Conservation (phyloP, 1,140 invertebrate genomes). For the Adelges cooleyi region DNA sequence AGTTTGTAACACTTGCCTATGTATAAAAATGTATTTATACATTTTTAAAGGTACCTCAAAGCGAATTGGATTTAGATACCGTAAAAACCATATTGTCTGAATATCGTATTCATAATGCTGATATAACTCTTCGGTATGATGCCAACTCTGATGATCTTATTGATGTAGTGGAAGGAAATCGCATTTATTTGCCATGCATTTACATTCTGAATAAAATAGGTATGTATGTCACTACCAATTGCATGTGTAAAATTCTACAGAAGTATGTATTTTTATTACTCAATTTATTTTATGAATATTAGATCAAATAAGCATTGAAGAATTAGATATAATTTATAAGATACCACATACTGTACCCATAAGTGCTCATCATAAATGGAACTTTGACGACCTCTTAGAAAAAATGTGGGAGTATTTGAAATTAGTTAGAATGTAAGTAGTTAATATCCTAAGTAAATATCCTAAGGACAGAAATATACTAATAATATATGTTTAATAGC, state of each 20-base stretch:
- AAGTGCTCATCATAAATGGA: constrained; percentile 99
- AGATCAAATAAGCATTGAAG: constrained; percentile 91
- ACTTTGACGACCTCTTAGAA: constrained; percentile 97
- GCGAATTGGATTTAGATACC: constrained; percentile 87
- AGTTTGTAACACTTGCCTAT: too few relatives aligned
- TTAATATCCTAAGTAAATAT: too few relatives aligned
- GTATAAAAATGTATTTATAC: too few relatives aligned
- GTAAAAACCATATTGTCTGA: constrained; percentile 95
- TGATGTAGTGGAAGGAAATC: constrained; percentile 97
- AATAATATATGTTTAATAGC: constrained; percentile 42
- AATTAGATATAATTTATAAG: constrained; percentile 97
- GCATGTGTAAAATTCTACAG: not conserved
- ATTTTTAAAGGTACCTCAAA: constrained; percentile 63
- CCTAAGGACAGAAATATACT: too few relatives aligned
- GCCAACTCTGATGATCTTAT: constrained; percentile 96
- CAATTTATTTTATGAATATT: constrained; percentile 30
- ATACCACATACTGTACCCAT: constrained; percentile 99
- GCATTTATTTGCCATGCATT: constrained; percentile 96
- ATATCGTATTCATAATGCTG: constrained; percentile 98
- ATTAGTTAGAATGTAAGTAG: constrained; percentile 80
- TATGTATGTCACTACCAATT: constrained; percentile 36
- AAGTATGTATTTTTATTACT: not conserved
- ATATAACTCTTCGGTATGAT: constrained; percentile 87
- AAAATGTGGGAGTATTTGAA: constrained; percentile 99
- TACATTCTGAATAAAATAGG: constrained; percentile 98